Evolutionary conservation across 2,797 vertebrate species (phyloP).

Genomic region (Tokudaia muenninki): DNA sequence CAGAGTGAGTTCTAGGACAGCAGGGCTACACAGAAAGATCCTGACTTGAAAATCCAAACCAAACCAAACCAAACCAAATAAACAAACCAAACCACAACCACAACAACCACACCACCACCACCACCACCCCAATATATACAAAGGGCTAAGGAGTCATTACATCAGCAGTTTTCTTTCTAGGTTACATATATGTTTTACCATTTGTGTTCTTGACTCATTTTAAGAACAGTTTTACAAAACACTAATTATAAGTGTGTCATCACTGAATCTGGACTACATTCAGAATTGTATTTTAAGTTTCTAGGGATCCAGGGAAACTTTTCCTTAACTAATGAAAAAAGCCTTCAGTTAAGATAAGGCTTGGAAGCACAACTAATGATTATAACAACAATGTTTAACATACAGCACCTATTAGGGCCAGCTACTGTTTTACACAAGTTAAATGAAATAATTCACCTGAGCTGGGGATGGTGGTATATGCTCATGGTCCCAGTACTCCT

Average conservation of each 20-base stretch:
- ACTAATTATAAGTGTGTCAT: not conserved
- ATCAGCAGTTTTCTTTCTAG: not conserved
- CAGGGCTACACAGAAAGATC: not conserved
- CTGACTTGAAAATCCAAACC: not conserved
- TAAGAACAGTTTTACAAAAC: slow-evolving; percentile 37
- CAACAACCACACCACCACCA: too few species aligned
- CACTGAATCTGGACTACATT: not conserved
- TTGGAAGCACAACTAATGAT: not conserved
- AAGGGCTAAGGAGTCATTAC: not conserved
- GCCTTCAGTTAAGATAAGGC: not conserved
- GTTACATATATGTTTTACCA: not conserved
- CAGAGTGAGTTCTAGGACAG: not conserved
- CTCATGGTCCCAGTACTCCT: not conserved
- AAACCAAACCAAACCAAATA: not conserved
- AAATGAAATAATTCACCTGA: slow-evolving; percentile 21
- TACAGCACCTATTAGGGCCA: not conserved
- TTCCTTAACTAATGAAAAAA: slow-evolving; percentile 32
- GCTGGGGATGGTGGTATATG: not conserved
- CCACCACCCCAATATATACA: not conserved
- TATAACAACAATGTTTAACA: slow-evolving; percentile 9
- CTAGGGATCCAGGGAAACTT: not conserved
- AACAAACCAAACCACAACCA: not conserved
- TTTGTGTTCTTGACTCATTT: not conserved
- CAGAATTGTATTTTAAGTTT: slow-evolving; percentile 45
- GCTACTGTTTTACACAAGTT: slow-evolving; percentile 6